A percentile compares a stretch with the other conserved stretches of the same genome.
Conservation (phyloP, 2,113 vertebrate genomes). For the Mustela nigripes region DNA sequence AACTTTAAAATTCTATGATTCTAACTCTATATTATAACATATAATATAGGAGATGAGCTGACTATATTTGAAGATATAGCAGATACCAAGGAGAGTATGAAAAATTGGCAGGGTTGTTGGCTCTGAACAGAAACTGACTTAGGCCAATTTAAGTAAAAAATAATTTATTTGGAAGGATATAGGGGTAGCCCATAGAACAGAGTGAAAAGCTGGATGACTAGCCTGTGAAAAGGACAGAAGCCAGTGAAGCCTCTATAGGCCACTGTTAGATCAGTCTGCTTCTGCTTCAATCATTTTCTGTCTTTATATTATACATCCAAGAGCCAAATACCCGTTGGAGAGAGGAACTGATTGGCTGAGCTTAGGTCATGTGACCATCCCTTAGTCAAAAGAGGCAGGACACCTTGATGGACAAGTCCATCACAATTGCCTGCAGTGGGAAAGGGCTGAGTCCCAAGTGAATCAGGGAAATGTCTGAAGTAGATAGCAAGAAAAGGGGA, state of each 20-base stretch:
- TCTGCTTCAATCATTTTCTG: neutral
- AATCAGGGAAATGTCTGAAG: neutral
- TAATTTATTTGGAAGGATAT: neutral
- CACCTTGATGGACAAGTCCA: neutral
- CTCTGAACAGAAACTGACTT: neutral
- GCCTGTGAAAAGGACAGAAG: neutral
- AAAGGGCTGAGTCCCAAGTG: neutral
- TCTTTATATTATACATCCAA: neutral
- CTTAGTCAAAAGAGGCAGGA: neutral
- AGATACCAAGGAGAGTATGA: neutral
- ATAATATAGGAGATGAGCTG: neutral
- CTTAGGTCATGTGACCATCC: neutral
- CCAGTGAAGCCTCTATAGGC: neutral
- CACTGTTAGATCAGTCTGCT: neutral
- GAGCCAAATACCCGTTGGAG: neutral
- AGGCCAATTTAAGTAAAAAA: neutral
- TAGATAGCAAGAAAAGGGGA: neutral
- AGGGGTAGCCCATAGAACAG: neutral
- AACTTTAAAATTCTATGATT: neutral
- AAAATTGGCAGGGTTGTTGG: neutral
- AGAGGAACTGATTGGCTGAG: neutral
- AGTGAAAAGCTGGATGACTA: neutral
- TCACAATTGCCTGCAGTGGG: neutral
- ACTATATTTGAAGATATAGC: neutral
- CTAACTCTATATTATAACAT: neutral